Evolutionary conservation across 2,113 vertebrate species (phyloP), one percentile per base, ranked within the genome.

Genomic region (Sprattus sprattus): DNA sequence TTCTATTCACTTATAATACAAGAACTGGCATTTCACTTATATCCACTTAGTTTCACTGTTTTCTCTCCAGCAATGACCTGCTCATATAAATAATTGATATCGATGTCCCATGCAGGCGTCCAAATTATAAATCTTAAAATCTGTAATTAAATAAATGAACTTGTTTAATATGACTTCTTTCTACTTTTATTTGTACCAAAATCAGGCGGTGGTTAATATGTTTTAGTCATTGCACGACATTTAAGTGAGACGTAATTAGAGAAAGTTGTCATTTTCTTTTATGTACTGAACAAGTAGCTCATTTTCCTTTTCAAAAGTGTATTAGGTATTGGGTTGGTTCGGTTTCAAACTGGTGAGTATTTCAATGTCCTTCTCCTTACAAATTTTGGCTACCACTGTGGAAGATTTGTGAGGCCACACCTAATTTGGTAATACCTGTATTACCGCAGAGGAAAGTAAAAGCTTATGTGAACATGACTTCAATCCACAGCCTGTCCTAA

Each of bases 361-460:
- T 71, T 71, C 25, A 71, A 71, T 71, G 60, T 67, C 10, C 60
- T 67, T n/a, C 60, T 67, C 60, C 25, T 28, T 67, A 67, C 25
- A n/a, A 67, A 28, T 9, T 78, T 39, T 78, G 71, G 71, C 71
- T 4, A 78, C 10, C 11, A 16, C 15, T 16, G 1, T 39, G 28
- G 32, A 78, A 32, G 71, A 32, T 4, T 71, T 78, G 15, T 32
- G 71, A 44, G 32, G 32, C 28, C 71, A 78, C 25, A 78, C 25
- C 71, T 78, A 78, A 78, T 78, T 78, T 39, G 15, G 25, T 78
- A 78, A 78, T 78, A 78, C 71, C 71, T 78, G 71, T 32, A 28
- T 39, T 78, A 15, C 25, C 13, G 13, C 28, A 13, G 5, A 32
- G 28, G 25, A 78, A 67, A 67, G 25, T 67, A 67, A n/a, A 67